phyloP scores from a whole-genome alignment of 2,113 vertebrate species.

The Labeo catla region DNA sequence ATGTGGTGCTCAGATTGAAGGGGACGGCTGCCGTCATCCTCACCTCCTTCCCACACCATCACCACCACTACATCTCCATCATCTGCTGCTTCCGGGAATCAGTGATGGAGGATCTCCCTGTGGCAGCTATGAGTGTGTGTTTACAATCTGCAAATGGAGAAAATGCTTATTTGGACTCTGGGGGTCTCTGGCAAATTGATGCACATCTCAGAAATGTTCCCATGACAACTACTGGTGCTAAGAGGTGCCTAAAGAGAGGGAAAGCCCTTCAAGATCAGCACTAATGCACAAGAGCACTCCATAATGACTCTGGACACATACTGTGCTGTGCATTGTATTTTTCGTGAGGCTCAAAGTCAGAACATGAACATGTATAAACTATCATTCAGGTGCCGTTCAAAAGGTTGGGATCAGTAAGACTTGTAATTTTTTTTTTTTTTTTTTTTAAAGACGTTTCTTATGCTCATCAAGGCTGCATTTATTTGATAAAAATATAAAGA shows the following conservation, averaged over 20 bases:
- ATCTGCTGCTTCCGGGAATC: neutral
- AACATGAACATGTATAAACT: neutral
- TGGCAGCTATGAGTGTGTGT: neutral
- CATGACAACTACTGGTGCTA: conserved; percentile 39
- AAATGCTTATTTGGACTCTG: conserved; percentile 21
- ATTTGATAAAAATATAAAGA: too few species aligned
- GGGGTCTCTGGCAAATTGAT: neutral
- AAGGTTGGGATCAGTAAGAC: neutral
- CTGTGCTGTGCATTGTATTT: neutral
- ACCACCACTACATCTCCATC: neutral
- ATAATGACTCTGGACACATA: neutral
- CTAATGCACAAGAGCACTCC: neutral
- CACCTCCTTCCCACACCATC: neutral
- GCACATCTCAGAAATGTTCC: conserved; percentile 28
- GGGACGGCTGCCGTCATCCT: neutral
- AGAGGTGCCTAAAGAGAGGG: neutral
- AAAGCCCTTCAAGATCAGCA: neutral
- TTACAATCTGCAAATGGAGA: neutral
- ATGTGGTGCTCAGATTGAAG: neutral
- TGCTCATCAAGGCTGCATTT: too few species aligned
- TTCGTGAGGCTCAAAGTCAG: neutral
- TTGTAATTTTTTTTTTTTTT: neutral
- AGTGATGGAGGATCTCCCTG: neutral
- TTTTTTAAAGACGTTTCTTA: too few species aligned
- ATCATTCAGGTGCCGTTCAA: too few species aligned